Conservation (phyloP, 2,888 invertebrate genomes). For the Lathronympha strigana region DNA sequence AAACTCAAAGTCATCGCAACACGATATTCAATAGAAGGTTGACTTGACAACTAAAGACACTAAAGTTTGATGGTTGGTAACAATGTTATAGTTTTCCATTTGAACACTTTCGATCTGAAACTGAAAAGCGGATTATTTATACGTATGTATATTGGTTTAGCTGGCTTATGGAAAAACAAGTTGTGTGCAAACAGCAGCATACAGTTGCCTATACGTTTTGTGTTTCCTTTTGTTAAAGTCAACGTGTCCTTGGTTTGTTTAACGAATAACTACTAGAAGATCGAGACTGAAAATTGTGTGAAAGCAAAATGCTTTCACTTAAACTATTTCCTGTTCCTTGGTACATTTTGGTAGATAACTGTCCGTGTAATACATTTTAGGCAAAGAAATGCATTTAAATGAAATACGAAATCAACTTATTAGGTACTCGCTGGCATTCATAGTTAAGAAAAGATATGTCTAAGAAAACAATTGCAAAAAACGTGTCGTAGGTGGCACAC, state of each 20-base stretch:
- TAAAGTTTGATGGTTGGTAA: neutral
- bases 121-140: slow-evolving; percentile 4
- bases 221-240: neutral
- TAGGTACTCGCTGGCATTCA: neutral
- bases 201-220: slow-evolving; percentile 13
- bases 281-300: too few relatives aligned
- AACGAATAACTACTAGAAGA: too few relatives aligned
- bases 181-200: slow-evolving; percentile 4
- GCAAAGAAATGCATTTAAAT: too few relatives aligned
- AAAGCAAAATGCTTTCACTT: too few relatives aligned
- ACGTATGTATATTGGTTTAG: slow-evolving; percentile 24
- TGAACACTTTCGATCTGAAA: neutral
- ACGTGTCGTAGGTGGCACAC: neutral
- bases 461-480: too few relatives aligned
- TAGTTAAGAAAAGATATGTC: too few relatives aligned
- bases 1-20: neutral
- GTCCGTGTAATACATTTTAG: too few relatives aligned
- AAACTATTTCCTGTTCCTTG: too few relatives aligned
- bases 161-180: slow-evolving; percentile 28
- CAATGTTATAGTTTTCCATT: neutral
- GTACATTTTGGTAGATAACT: too few relatives aligned
- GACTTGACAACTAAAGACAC: neutral
- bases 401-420: neutral
- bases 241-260: neutral
- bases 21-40: neutral